Conservation (phyloP, 2,888 invertebrate genomes). For the Lacanobia oleracea region DNA sequence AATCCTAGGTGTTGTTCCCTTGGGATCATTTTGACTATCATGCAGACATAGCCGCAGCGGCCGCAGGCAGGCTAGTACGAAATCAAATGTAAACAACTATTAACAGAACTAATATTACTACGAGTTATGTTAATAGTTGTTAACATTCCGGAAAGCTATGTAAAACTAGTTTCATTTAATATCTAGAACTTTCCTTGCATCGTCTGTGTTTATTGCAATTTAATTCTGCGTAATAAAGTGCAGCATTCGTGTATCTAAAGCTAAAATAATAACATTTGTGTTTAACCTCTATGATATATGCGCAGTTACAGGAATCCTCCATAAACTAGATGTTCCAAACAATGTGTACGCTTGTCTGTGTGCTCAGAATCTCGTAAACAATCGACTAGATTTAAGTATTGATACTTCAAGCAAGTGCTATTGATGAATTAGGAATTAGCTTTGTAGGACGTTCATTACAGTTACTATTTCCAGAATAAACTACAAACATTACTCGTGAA, state of each 20-base stretch:
- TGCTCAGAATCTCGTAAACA: not conserved
- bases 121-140: constrained; percentile 5
- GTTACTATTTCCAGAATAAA: not conserved
- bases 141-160: constrained; percentile 10
- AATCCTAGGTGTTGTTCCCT: too few species aligned
- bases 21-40: too few species aligned
- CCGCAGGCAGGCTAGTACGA: not conserved
- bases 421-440: not conserved
- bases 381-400: not conserved
- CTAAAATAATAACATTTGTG: constrained; percentile 20
- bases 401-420: not conserved
- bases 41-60: not conserved
- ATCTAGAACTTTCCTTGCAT: not conserved
- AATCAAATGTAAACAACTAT: constrained; percentile 4
- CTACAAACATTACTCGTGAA: not conserved
- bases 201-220: constrained; percentile 32
- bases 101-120: too few species aligned
- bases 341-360: constrained; percentile 1
- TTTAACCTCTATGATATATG: constrained; percentile 4
- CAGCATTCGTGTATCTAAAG: constrained; percentile 14
- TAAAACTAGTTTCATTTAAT: constrained; percentile 23
- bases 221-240: constrained; percentile 38
- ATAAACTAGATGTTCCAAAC: not conserved
- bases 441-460: not conserved
- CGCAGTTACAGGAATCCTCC: constrained; percentile 9